phyloP scores from a whole-genome alignment of 2,113 vertebrate species.

The Elephas maximus region DNA sequence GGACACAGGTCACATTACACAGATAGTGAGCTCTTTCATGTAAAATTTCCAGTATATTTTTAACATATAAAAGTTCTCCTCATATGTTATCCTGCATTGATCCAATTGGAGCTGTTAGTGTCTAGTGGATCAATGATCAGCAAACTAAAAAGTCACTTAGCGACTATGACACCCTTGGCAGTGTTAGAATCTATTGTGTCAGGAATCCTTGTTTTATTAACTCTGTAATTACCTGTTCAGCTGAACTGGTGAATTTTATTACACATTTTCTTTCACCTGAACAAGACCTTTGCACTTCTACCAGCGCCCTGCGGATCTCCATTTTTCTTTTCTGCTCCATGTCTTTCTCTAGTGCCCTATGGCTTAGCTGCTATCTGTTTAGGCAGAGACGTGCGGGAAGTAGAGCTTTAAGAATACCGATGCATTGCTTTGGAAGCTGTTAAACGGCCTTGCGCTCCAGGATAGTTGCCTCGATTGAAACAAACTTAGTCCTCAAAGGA shows the following conservation, averaged over 20 bases:
- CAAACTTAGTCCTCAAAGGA: background rate
- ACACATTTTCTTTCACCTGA: constrained; percentile 87
- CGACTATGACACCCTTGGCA: constrained; percentile 82
- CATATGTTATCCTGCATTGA: constrained; percentile 85
- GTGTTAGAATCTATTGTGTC: constrained; percentile 84
- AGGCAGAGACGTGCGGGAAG: constrained; percentile 21
- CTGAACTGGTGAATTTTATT: constrained; percentile 87
- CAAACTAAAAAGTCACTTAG: constrained; percentile 85
- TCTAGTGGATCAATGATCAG: constrained; percentile 87
- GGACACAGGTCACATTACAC: constrained; percentile 85
- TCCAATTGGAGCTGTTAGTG: constrained; percentile 82
- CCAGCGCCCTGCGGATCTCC: constrained; percentile 77
- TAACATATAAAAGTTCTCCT: constrained; percentile 72
- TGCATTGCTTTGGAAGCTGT: constrained; percentile 9
- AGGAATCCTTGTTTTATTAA: constrained; percentile 87
- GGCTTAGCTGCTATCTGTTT: constrained; percentile 34
- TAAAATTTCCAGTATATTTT: constrained; percentile 81
- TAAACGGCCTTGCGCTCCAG: background rate
- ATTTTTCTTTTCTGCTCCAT: constrained; percentile 77
- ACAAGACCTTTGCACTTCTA: constrained; percentile 86
- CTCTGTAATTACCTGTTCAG: constrained; percentile 88
- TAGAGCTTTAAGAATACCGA: background rate
- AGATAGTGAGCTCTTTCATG: constrained; percentile 85
- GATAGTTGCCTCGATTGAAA: background rate
- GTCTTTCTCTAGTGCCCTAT: constrained; percentile 65